A percentile compares a stretch with the other conserved stretches of the same genome.
These are phyloP conservation scores for Phalloptychus januarius DNA, from an alignment of 2,797 vertebrate species.

Conservation along the genomic window DNA sequence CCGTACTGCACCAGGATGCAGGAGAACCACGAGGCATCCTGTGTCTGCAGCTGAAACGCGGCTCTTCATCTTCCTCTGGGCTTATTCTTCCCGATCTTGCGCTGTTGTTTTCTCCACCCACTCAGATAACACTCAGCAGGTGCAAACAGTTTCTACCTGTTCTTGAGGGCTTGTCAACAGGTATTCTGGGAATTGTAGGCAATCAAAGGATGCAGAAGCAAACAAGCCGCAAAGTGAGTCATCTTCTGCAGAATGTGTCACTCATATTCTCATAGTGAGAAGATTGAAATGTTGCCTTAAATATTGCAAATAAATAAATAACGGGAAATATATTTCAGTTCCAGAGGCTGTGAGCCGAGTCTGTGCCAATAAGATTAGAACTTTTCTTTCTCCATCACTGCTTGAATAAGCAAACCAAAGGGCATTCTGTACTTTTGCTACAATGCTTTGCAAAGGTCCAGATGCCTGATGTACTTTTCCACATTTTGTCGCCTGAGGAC, in stretches of 20 bases:
- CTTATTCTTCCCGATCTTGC: slow-evolving; percentile 37
- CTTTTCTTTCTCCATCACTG: background rate
- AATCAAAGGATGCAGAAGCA: slow-evolving; percentile 26
- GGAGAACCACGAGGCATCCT: slow-evolving; percentile 11
- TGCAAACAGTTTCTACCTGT: slow-evolving; percentile 43
- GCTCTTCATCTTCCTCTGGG: slow-evolving; percentile 33
- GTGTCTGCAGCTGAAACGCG: slow-evolving; percentile 19
- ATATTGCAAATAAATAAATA: background rate
- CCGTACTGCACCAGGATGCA: slow-evolving; percentile 39
- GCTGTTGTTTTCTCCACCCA: slow-evolving; percentile 43
- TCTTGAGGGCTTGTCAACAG: slow-evolving; percentile 41
- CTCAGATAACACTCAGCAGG: slow-evolving; percentile 40
- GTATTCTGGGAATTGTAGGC: slow-evolving; percentile 57
- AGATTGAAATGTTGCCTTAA: background rate
- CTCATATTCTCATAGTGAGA: slow-evolving; percentile 7
- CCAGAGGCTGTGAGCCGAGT: slow-evolving; percentile 1
- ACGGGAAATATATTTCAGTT: background rate
- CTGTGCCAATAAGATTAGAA: background rate
- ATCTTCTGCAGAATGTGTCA: slow-evolving; percentile 17
- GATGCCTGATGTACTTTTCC: background rate
- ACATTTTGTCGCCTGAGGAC: background rate
- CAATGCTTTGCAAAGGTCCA: background rate
- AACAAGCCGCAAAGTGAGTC: slow-evolving; percentile 36
- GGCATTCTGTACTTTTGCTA: background rate
- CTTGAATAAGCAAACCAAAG: background rate